A percentile compares a stretch with the other conserved stretches of the same genome.
phyloP scores from a whole-genome alignment of 1,140 invertebrate genomes.

The Globodera ellingtonae region DNA sequence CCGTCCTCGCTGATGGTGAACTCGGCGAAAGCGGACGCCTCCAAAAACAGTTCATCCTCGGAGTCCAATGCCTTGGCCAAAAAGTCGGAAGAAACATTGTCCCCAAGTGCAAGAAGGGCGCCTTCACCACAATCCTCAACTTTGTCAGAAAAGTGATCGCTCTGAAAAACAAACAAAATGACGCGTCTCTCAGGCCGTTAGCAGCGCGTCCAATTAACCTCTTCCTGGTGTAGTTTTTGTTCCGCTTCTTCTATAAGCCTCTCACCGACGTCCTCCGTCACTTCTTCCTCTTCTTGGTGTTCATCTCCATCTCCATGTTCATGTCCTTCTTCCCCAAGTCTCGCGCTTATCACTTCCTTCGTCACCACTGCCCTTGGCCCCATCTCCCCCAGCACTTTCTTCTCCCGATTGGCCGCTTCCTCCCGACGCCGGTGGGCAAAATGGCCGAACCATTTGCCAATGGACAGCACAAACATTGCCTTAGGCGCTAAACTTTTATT shows the following conservation, averaged over 20 bases:
- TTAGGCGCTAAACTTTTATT: neutral
- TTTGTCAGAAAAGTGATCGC: neutral
- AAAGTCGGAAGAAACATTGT: neutral
- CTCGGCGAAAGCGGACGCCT: constrained; percentile 14
- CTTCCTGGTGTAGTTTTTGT: neutral
- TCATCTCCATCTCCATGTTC: constrained; percentile 9
- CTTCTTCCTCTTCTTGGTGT: constrained; percentile 2
- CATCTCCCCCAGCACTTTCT: neutral
- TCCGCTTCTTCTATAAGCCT: neutral
- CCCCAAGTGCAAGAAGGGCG: neutral
- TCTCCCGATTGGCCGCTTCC: neutral
- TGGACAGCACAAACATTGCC: constrained; percentile 20
- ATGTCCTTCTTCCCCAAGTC: neutral
- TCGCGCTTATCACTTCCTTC: neutral
- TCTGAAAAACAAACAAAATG: neutral
- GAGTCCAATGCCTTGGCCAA: neutral
- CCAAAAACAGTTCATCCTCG: neutral
- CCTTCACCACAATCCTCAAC: no score
- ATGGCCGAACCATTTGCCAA: constrained; percentile 28
- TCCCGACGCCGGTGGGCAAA: constrained; percentile 10
- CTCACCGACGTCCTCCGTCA: neutral
- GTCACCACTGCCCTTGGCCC: neutral
- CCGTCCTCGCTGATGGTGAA: constrained; percentile 20
- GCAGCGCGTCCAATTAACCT: neutral
- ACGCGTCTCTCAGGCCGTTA: neutral